phyloP scores from a whole-genome alignment of 2,797 vertebrate genomes.

The Brachyrhaphis roseni region DNA sequence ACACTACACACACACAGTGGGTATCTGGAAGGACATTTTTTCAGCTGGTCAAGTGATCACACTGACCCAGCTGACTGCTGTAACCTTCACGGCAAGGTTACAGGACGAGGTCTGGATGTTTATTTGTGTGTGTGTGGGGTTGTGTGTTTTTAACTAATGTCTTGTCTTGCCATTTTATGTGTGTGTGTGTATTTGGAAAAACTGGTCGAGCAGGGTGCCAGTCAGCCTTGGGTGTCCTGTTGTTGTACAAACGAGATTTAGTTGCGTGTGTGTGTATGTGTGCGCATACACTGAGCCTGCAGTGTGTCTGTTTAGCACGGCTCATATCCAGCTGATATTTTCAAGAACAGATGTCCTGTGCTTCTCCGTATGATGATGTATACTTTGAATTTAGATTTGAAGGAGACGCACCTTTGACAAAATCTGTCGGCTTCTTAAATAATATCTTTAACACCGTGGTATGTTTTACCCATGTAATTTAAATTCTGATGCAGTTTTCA shows the following conservation, averaged over 20 bases:
- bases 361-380: background rate
- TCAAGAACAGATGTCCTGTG: slow-evolving; percentile 25
- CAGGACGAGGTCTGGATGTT: slow-evolving; percentile 59
- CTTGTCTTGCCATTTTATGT: slow-evolving; percentile 30
- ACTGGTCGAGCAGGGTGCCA: slow-evolving; percentile 73
- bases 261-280: slow-evolving; percentile 3
- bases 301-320: background rate
- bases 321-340: slow-evolving; percentile 32
- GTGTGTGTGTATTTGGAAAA: slow-evolving; percentile 52
- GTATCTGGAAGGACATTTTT: slow-evolving; percentile 79
- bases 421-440: background rate
- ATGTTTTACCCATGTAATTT: background rate
- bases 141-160: slow-evolving; percentile 11
- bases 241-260: slow-evolving; percentile 67
- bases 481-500: background rate
- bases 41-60: slow-evolving; percentile 75
- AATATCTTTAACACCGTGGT: background rate
- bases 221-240: slow-evolving; percentile 71
- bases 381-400: slow-evolving; percentile 3
- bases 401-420: background rate
- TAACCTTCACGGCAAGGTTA: slow-evolving; percentile 81
- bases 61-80: slow-evolving; percentile 70
- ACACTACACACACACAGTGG: slow-evolving; percentile 59
- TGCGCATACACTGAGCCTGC: background rate
- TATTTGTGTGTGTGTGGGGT: slow-evolving; percentile 63